Base-by-base conservation (phyloP, 2,888 invertebrate species). In the Dryocosmus kuriphilus region DNA sequence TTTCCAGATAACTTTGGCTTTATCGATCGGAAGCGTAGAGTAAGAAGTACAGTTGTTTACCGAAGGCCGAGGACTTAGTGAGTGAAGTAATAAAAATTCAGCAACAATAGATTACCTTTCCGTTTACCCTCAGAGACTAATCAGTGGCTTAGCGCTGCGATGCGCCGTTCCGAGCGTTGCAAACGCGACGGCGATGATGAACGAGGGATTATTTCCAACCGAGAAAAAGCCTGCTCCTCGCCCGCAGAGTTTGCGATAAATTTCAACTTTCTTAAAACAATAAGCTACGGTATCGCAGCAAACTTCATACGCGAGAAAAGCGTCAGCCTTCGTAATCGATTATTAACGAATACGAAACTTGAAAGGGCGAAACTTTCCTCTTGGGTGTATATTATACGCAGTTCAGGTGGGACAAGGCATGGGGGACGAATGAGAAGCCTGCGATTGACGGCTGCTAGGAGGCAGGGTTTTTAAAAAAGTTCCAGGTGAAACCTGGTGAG, bases 311-410 rank as follows among this genome's bases (percentile, higher is more conserved):
- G 86, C 85, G 82, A 60, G 80, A 85, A 86, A 87, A 85, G 84
- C 86, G 86, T 86, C 86, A 86, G 86, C 85, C 82, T 87, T 89
- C 87, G 87, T 89, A 88, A 89, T 90, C 88, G 90, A 90, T 90
- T 90, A 90, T 89, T 89, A 89, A 88, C 86, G 86, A 88, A 88
- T 82, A 79, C 74, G 74, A 73, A 82, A 27, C 76, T 81, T 80
- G 63, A 65, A 38, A 65, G 65, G 35, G 11, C 16, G 65, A 67
- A 67, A 41, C 41, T 67, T 67, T 67, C 30, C 41, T 16, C 16
- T 19, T 24, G 16, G 16, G 2, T 16, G 27, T 60, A 24, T 57
- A 1, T 41, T 38, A 1, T 38, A 14, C 22, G 24, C 16, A 38
- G 19, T n/a, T 22, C 22, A 65, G 22, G 22, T 41, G 24, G 8